Base-by-base conservation (phyloP, 1,140 invertebrate genomes). In the Acromyrmex heyeri region DNA sequence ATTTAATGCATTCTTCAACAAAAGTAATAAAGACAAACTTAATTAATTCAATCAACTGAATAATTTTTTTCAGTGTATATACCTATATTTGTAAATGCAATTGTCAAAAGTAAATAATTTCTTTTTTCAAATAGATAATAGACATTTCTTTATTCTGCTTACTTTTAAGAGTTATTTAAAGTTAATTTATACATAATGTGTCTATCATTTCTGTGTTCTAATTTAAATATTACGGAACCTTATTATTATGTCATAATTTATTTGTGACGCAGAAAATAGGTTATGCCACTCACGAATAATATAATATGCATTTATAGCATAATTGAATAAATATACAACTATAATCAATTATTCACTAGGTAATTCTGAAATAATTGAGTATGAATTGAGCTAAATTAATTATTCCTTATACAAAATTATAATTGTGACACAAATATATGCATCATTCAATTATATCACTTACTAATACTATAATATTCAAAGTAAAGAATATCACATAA, bases 391-490 rank as follows among this genome's bases (percentile, higher is more conserved):
- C 27, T 55, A 5, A 70, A 81, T 81, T 70, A 70, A 70, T 81
- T 48, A 59, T 38, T n/a, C 24, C 0, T 21, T 24, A 24, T 10
- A 7, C 44, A 14, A 55, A 44, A 24, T 8, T 10, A 44, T 27
- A 70, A 70, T 81, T 70, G 59, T 27, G 53, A 69, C 65, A 30
- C 62, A 55, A 79, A 79, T 44, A 8, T 62, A n/a, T 53, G 44
- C 27, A 21, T 3, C 30, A 16, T 65, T 79, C 30, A 48, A 79
- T 57, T 24, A 79, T 55, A 34, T 55, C 2, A 44, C 18, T 34
- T 24, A 53, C 21, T 34, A 64, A 79, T 44, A 62, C n/a, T 24
- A 21, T 30, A 21, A 38, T 38, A 21, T 70, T 81, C 44, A 70
- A 81, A 27, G 78, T 70, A 70, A 70, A n/a, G 18, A 10, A 10